Percentiles rank a stretch among this genome's conserved stretches.
These are phyloP conservation scores for Synergus japonicus DNA, from an alignment of 2,888 invertebrate genomes.

Conservation along the genomic window DNA sequence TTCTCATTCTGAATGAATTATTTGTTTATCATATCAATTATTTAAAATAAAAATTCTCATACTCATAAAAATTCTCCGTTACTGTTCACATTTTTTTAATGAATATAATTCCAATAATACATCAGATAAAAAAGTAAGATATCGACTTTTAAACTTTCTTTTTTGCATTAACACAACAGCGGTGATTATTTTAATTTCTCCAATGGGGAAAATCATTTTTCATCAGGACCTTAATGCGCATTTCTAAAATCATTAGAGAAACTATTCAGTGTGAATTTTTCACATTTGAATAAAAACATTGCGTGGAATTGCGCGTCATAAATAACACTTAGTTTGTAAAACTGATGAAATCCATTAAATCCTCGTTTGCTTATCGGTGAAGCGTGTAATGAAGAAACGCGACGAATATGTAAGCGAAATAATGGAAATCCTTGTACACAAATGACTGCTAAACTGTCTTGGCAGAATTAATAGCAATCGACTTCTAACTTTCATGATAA, in stretches of 20 bases:
- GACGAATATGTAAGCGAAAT: conserved; percentile 14
- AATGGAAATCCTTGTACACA: conserved; percentile 23
- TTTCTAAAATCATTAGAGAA: not conserved
- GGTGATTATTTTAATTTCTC: too few relatives aligned
- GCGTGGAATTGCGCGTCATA: conserved; percentile 23
- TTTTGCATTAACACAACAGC: too few relatives aligned
- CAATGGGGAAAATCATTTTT: not conserved
- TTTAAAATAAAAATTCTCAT: too few relatives aligned
- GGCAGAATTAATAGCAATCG: not conserved
- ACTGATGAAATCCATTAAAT: conserved; percentile 31
- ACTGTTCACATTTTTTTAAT: too few relatives aligned
- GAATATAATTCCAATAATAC: too few relatives aligned
- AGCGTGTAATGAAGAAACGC: not conserved
- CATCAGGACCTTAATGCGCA: not conserved
- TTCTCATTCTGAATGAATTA: too few relatives aligned
- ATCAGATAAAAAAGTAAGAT: too few relatives aligned
- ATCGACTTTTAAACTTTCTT: too few relatives aligned
- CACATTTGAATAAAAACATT: conserved; percentile 19
- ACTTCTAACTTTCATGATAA: not conserved
- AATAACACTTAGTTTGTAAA: conserved; percentile 26
- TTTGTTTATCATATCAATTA: too few relatives aligned
- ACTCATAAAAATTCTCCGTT: too few relatives aligned
- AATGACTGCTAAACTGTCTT: conserved; percentile 6
- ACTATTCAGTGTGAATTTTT: not conserved
- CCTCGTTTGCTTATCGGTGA: conserved; percentile 10